Evolutionary conservation across 2,113 vertebrate genomes (phyloP).

Genomic region (Agapornis roseicollis): DNA sequence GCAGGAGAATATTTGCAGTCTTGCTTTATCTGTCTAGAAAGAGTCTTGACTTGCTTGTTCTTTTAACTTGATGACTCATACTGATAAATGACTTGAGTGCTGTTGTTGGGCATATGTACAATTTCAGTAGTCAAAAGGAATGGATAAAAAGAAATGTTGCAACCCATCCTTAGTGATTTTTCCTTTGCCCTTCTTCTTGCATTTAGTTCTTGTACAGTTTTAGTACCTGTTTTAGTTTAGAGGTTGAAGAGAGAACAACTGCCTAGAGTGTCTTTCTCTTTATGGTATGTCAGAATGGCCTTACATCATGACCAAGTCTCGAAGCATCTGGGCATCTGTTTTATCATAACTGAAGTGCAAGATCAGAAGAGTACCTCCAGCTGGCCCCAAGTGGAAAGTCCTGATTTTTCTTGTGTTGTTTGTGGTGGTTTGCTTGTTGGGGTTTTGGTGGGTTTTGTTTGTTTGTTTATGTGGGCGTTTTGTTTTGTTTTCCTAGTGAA

Average conservation of each 20-base stretch:
- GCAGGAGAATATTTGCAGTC: not conserved
- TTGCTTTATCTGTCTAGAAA: not conserved
- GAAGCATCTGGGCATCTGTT: not conserved
- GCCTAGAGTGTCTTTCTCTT: not conserved
- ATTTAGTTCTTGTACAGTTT: not conserved
- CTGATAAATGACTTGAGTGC: not conserved
- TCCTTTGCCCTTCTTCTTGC: not conserved
- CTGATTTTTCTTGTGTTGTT: not conserved
- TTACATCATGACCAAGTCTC: not conserved
- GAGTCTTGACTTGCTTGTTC: not conserved
- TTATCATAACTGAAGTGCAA: not conserved
- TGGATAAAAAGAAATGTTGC: not conserved
- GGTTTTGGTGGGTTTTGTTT: not conserved
- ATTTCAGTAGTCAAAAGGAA: not conserved
- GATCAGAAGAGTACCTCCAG: not conserved
- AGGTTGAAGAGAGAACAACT: not conserved
- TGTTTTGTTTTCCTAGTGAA: too few relatives aligned
- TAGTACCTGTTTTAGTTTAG: not conserved
- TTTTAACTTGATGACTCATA: not conserved
- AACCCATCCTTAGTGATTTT: not conserved
- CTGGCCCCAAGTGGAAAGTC: not conserved
- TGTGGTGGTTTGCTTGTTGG: not conserved
- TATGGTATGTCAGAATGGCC: fast-evolving
- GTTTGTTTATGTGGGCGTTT: not conserved
- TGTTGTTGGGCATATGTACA: not conserved